Conservation (phyloP, 2,797 vertebrate genomes). For the Danio choprae region DNA sequence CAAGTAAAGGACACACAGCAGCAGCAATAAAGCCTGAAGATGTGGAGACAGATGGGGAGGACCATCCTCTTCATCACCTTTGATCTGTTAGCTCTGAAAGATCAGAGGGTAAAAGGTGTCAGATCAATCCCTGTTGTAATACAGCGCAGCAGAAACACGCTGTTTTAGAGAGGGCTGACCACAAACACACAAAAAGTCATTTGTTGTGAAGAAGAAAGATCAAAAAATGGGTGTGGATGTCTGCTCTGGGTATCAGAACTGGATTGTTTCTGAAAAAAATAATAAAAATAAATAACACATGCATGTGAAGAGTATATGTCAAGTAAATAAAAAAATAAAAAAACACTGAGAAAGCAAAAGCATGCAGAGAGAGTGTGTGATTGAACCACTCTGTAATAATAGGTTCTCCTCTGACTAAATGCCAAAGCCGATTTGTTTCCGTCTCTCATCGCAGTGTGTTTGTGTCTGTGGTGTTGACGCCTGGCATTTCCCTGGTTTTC, state of each 20-base stretch:
- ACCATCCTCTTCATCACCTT: constrained; percentile 71
- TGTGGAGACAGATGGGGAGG: constrained; percentile 62
- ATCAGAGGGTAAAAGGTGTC: constrained; percentile 67
- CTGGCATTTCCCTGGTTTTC: constrained; percentile 47
- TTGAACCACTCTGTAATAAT: constrained; percentile 56
- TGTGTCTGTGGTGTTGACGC: constrained; percentile 47
- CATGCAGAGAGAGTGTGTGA: constrained; percentile 29
- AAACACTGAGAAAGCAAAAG: constrained; percentile 34
- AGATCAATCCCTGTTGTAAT: constrained; percentile 38
- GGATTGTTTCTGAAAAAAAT: background rate
- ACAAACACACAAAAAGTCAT: constrained; percentile 37
- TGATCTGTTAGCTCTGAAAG: constrained; percentile 72
- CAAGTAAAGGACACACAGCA: constrained; percentile 35
- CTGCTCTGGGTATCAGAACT: background rate
- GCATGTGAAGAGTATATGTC: constrained; percentile 10
- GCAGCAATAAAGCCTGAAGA: background rate
- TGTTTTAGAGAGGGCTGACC: constrained; percentile 19
- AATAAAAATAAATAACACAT: background rate
- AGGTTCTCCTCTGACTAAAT: constrained; percentile 55
- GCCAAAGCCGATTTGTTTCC: constrained; percentile 56
- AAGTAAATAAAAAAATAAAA: background rate
- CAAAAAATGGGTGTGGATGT: constrained; percentile 4
- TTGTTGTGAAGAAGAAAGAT: constrained; percentile 34
- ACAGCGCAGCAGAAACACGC: background rate
- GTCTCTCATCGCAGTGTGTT: constrained; percentile 43